Base-by-base conservation (phyloP, 2,888 invertebrate species). In the Pyralis farinalis region DNA sequence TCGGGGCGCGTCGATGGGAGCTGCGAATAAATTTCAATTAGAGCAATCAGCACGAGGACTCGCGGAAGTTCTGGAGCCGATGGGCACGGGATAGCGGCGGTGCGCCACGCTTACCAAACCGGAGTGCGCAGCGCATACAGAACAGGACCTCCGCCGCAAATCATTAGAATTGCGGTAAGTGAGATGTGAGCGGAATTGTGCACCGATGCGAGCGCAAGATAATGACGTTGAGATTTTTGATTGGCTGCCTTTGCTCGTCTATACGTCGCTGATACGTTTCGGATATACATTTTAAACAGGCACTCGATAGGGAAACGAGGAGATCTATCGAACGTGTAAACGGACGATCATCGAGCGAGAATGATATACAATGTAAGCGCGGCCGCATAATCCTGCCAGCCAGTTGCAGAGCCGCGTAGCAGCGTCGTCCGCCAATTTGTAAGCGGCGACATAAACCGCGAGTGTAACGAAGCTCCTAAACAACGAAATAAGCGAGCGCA, bases 401-500 rank as follows among this genome's bases (percentile, higher is more conserved):
- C 7, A 33, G 33, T 71, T 69, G 79, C 63, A 61, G 65, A 65
- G 61, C 4, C 58, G 55, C 63, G 62, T 61, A 65, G 63, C 66
- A 69, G 68, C 67, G 63, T 55, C 67, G 63, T 55, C 64, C 72
- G 81, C 79, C 86, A 87, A 87, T 87, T 87, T 86, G 87, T 87
- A 82, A 76, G 71, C 70, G 67, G 58, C 72, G 80, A 82, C 85
- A 82, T 84, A 80, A 81, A 80, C 74, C 66, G 74, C 70, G 64
- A 56, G 66, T 72, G 78, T 85, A 87, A 87, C 86, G 85, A 87
- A 84, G 80, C 64, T 65, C 74, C 86, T 85, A 86, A 85, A 83
- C 84, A 82, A 85, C 77, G 75, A 75, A 65, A 71, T 71, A 71
- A 66, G 64, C 65, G 55, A 50, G 62, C 61, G 62, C 69, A 75